Conservation (phyloP, 2,113 vertebrate species). For the Jaculus jaculus region DNA sequence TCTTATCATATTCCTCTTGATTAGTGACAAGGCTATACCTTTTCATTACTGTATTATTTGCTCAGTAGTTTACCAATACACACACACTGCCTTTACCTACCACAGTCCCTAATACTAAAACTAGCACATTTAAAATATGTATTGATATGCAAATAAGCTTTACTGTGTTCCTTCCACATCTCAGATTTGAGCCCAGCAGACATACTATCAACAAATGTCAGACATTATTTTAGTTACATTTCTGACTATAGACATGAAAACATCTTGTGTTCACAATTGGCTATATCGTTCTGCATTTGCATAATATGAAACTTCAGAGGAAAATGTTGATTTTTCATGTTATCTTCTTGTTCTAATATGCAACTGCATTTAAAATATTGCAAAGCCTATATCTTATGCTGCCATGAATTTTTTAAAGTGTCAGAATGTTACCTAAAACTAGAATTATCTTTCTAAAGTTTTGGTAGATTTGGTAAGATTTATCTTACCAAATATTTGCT, state of each 20-base stretch:
- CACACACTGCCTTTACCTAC: neutral
- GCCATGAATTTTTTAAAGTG: neutral
- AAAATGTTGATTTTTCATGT: neutral
- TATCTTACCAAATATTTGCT: neutral
- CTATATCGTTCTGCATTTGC: constrained; percentile 5
- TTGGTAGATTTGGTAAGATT: no score
- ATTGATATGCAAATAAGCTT: constrained; percentile 30
- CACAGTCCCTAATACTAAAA: neutral
- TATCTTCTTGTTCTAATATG: neutral
- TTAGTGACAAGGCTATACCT: neutral
- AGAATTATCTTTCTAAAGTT: neutral
- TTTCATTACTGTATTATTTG: neutral
- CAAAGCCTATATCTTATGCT: neutral
- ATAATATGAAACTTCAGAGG: constrained; percentile 11
- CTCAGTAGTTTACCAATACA: neutral
- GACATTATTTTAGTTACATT: constrained; percentile 49
- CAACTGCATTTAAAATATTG: neutral
- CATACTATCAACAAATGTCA: constrained; percentile 67
- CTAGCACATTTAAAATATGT: constrained; percentile 42
- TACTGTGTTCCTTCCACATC: neutral
- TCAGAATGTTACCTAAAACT: neutral
- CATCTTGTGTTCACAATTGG: constrained; percentile 61
- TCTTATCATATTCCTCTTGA: neutral
- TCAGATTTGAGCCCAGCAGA: constrained; percentile 45
- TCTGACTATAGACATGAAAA: constrained; percentile 46